Percentiles rank a stretch among this genome's conserved stretches.
phyloP scores from a whole-genome alignment of 2,888 invertebrate species.

The Drosophila robusta region DNA sequence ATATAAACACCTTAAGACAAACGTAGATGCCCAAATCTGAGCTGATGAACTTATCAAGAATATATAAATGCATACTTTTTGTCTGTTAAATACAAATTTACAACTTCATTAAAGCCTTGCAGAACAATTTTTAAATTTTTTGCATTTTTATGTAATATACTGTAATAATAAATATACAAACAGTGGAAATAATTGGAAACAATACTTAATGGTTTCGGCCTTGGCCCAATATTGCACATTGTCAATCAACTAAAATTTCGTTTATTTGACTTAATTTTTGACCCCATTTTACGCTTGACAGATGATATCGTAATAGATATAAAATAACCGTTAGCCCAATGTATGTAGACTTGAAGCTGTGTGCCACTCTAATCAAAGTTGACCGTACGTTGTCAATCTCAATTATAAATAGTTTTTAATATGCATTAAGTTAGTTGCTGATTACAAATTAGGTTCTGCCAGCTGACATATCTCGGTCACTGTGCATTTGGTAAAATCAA shows the following conservation, averaged over 20 bases:
- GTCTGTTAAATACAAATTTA: no score
- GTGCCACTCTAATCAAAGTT: background rate
- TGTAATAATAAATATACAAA: no score
- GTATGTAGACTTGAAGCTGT: background rate
- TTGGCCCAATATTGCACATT: conserved; percentile 7
- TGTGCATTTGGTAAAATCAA: conserved; percentile 14
- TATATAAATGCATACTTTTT: no score
- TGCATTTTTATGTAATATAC: no score
- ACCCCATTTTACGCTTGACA: background rate
- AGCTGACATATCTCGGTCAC: background rate
- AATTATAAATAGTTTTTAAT: conserved; percentile 10
- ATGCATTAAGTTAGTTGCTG: conserved; percentile 8
- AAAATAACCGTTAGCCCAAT: background rate
- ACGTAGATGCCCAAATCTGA: no score
- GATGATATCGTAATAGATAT: background rate
- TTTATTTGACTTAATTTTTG: background rate
- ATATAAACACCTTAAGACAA: no score
- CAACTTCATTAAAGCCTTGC: no score
- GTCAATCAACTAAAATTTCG: conserved; percentile 12
- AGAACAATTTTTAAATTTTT: no score
- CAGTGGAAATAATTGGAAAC: no score
- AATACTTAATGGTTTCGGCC: background rate
- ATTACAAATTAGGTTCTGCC: conserved; percentile 12
- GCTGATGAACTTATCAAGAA: no score
- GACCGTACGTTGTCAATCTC: background rate